phyloP scores from a whole-genome alignment of 2,797 vertebrate species.

The Otus scops region DNA sequence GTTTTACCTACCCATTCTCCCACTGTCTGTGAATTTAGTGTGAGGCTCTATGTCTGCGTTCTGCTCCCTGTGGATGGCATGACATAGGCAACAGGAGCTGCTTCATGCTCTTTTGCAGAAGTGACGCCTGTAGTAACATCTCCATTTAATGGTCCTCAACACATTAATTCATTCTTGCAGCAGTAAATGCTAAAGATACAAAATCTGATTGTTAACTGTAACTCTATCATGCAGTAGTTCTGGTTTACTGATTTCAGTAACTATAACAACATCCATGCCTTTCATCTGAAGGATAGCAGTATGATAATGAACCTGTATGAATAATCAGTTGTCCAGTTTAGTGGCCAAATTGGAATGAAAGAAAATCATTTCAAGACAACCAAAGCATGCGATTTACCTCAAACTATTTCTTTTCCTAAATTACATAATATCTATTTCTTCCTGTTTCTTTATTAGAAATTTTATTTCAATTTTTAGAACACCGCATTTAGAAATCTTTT shows the following conservation, averaged over 20 bases:
- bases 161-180: neutral
- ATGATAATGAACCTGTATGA: neutral
- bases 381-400: neutral
- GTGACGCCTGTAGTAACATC: neutral
- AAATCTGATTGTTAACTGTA: neutral
- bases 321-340: neutral
- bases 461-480: neutral
- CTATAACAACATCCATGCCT: neutral
- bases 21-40: neutral
- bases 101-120: neutral
- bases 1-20: neutral
- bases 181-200: neutral
- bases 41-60: neutral
- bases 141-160: neutral
- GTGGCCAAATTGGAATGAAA: neutral
- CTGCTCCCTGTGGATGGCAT: neutral
- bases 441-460: neutral
- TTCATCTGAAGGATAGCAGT: neutral
- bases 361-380: neutral
- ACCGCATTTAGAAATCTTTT: neutral
- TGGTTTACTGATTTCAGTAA: neutral
- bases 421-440: neutral
- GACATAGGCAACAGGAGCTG: neutral
- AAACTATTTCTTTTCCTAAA: neutral
- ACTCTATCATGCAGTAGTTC: neutral